Base-by-base conservation (phyloP, 2,113 vertebrate genomes). In the Tragelaphus buxtoni region DNA sequence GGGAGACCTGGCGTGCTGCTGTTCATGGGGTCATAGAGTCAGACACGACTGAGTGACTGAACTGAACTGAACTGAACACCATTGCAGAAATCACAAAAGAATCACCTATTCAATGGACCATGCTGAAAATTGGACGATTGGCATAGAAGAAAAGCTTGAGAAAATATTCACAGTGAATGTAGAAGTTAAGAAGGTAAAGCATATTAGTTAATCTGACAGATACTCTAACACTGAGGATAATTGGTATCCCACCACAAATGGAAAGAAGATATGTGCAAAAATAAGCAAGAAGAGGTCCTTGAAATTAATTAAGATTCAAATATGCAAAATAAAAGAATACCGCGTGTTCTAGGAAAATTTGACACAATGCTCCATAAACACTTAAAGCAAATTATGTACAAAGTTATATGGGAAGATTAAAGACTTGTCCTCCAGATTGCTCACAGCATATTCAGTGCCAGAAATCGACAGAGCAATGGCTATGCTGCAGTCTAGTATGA, bases 221-320 rank as follows among this genome's bases (percentile, higher is more conserved):
- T 89, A 53, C 47, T 63, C 17, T 93, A 87, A 80, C 53, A 42
- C 35, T 56, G 16, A 63, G 26, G 24, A 14, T 86, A 63, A 81
- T 60, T 55, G 80, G 7, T 81, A 0, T 76, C 74, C 55, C 47
- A 56, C 17, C 56, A 76, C 61, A 95, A 81, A 63, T 86, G 26
- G 45, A 56, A 83, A 76, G 42, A 87, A 93, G 4, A 55, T 53
- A 3, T 51, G 76, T 55, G 95, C 11, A 87, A 42, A 93, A 89
- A 82, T 18, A 84, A 94, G 65, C 8, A 89, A 55, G 42, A 96
- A 39, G 39, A 69, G n/a, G 58, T 76, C 42, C 42, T 53, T 94
- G 42, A 79, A 77, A 83, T 94, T 82, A 82, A 77, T 49, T 16
- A 88, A 88, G 49, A 88, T 79, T 79, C n/a, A 88, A 35, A 83